Conservation (phyloP, 1,140 invertebrate species). For the Drosophila nasuta region DNA sequence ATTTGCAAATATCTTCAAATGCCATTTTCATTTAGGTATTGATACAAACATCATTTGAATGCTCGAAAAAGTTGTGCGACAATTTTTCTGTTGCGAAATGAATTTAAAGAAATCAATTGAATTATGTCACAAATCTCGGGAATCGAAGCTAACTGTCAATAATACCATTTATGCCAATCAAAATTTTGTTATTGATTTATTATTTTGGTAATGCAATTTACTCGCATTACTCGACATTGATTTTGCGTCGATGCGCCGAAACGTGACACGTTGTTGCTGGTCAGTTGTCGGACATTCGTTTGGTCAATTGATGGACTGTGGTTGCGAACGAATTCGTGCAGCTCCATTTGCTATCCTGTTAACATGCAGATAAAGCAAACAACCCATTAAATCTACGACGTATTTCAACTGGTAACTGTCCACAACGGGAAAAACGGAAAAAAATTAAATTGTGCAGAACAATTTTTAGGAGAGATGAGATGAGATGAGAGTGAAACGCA, state of each 20-base stretch:
- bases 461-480: conserved; percentile 34
- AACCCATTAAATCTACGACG: conserved; percentile 39
- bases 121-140: conserved; percentile 69
- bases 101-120: conserved; percentile 72
- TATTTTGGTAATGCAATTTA: conserved; percentile 80
- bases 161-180: conserved; percentile 72
- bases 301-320: conserved; percentile 52
- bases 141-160: conserved; percentile 54
- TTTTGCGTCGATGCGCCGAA: conserved; percentile 38
- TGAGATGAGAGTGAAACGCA: conserved; percentile 44
- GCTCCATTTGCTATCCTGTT: conserved; percentile 14
- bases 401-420: conserved; percentile 7
- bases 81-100: conserved; percentile 58
- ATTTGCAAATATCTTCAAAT: background rate
- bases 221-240: conserved; percentile 2
- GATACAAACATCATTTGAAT: conserved; percentile 58
- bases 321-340: conserved; percentile 30
- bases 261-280: conserved; percentile 34
- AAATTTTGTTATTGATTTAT: conserved; percentile 77
- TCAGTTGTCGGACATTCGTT: conserved; percentile 8
- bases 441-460: conserved; percentile 77
- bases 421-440: background rate
- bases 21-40: conserved; percentile 36
- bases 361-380: conserved; percentile 16
- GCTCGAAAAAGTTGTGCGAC: conserved; percentile 16